Base-by-base conservation (phyloP, 2,888 invertebrate species). In the Malthinus flaveolus region DNA sequence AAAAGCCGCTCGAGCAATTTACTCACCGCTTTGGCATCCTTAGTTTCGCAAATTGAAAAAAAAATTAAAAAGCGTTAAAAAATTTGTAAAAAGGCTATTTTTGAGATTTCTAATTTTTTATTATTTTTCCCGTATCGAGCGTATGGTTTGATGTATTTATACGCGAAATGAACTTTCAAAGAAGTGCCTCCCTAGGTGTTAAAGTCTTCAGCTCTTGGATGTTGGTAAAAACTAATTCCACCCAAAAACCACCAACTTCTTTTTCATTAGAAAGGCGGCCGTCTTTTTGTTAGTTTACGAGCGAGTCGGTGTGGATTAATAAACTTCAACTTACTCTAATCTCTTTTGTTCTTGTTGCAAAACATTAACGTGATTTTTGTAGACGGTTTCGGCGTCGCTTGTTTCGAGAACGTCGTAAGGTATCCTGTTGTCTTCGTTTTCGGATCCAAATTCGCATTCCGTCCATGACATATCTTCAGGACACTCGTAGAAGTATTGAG, bases 371-470 rank as follows among this genome's bases (percentile, higher is more conserved):
- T 92, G 95, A 70, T 93, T 93, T 74, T 93, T 90, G 80, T 93
- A 97, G 11, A 94, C 92, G 3, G 89, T 89, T 74, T 96, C 95
- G 0, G 96, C 95, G 76, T 97, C 96, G 50, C 89, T 87, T 0
- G 93, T 91, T 73, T 93, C 93, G 57, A 97, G 81, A 57, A 97
- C 89, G 77, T 96, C 95, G 77, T 92, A 93, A 0, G 97, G 97
- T 74, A 97, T 93, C 72, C 95, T 87, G 23, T 85, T 82, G 72
- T 90, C 91, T 65, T 84, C 83, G 63, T 81, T 81, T 68, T 82
- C 82, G 77, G 82, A 86, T 76, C 78, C 85, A 64, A 88, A 86
- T 75, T 85, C 85, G 65, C 87, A 86, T 77, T 88, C 90, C 63
- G 87, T 88, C 91, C 89, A 93, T 47, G 89, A 87, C 69, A 84